Evolutionary conservation across 2,888 invertebrate species (phyloP).

Genomic region (Troglohyphantes excavatus): DNA sequence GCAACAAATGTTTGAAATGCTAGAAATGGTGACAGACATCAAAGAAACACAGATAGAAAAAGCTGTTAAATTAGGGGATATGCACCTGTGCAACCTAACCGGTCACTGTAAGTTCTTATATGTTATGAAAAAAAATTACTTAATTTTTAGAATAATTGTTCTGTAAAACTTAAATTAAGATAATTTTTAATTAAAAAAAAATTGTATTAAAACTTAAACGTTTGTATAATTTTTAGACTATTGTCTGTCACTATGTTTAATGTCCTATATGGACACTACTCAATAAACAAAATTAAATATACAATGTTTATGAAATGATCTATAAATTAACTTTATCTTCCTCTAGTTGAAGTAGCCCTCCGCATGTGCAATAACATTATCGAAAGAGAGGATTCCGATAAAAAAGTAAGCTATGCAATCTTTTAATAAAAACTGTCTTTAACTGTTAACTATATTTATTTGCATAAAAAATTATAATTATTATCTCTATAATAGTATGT

Average conservation of each 20-base stretch:
- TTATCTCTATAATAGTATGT: background rate
- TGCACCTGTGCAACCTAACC: conserved; percentile 86
- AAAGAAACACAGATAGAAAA: conserved; percentile 89
- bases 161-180: too few relatives aligned
- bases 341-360: conserved; percentile 86
- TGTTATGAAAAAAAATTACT: background rate
- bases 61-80: conserved; percentile 86
- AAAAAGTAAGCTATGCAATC: conserved; percentile 43
- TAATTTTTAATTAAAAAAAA: background rate
- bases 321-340: too few relatives aligned
- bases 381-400: conserved; percentile 84
- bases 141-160: background rate
- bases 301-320: too few relatives aligned
- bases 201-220: background rate
- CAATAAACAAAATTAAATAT: too few relatives aligned
- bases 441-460: too few relatives aligned
- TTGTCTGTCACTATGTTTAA: too few relatives aligned
- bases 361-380: conserved; percentile 86
- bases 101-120: conserved; percentile 84
- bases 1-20: conserved; percentile 88
- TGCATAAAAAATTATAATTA: too few relatives aligned
- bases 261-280: too few relatives aligned
- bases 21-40: conserved; percentile 90
- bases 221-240: background rate
- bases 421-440: too few relatives aligned